phyloP scores from a whole-genome alignment of 2,797 vertebrate genomes.

The Sebastes paucispinis region DNA sequence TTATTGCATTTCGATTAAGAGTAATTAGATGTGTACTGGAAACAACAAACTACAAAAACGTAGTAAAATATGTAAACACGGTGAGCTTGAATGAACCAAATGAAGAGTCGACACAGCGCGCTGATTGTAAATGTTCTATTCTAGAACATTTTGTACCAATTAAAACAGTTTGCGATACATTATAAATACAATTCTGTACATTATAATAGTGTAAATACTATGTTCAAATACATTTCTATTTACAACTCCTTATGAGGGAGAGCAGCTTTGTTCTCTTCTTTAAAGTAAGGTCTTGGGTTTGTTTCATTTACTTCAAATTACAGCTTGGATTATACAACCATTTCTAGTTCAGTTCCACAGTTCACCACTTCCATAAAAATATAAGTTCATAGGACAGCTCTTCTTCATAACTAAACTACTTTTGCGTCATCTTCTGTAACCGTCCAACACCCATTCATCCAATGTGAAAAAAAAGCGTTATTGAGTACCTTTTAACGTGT shows the following conservation, averaged over 20 bases:
- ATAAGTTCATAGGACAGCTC: conserved; percentile 41
- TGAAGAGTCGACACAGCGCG: conserved; percentile 54
- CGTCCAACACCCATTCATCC: conserved; percentile 44
- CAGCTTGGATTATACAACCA: conserved; percentile 79
- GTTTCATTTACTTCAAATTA: conserved; percentile 78
- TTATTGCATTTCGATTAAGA: background rate
- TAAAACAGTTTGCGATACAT: conserved; percentile 90
- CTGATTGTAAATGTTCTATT: conserved; percentile 90
- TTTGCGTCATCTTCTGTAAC: conserved; percentile 41
- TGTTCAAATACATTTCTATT: conserved; percentile 89
- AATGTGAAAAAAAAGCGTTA: conserved; percentile 58
- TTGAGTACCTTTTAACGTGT: conserved; percentile 70
- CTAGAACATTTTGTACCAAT: conserved; percentile 95
- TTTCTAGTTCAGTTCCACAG: conserved; percentile 68
- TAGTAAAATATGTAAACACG: background rate
- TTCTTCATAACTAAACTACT: conserved; percentile 48
- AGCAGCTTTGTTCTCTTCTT: conserved; percentile 91
- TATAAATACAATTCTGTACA: conserved; percentile 99
- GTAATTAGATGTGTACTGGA: background rate
- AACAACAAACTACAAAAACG: background rate
- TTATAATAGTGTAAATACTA: conserved; percentile 90
- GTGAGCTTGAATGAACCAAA: conserved; percentile 15
- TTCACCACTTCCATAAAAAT: conserved; percentile 67
- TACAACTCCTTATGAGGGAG: conserved; percentile 88
- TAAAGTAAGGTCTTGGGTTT: conserved; percentile 88